Evolutionary conservation across 2,888 invertebrate species (phyloP), one percentile per base, ranked within the genome.

Genomic region (Melieria picta): DNA sequence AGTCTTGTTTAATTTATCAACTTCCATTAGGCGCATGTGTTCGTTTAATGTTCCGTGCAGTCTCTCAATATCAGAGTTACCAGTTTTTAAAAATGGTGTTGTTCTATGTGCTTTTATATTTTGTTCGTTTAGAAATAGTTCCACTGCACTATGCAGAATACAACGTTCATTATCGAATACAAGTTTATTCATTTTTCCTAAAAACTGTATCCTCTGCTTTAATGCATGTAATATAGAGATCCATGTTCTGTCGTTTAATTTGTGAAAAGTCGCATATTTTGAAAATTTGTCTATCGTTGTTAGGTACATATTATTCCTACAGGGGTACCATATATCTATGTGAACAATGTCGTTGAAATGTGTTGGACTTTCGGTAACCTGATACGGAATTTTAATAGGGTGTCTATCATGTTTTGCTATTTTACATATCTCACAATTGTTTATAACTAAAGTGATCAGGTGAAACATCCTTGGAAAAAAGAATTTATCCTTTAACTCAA

Each of bases 321-420:
- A 57, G 3, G 67, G 67, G 30, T 65, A 48, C 43, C 55, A 69
- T 30, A 66, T 71, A 2, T 76, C 76, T 7, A 78, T 57, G 16
- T 16, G 16, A 16, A 16, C 16, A 16, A 16, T 16, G 16, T 16
- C 16, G 16, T 16, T 16, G 16, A 78, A 77, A 75, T 75, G 74
- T 3, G 48, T 71, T 45, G 75, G 45, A 43, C 73, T 74, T 62
- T 74, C 72, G 66, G 56, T 74, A 66, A 56, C 72, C 60, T 7
- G 78, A 77, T 55, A 75, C 70, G n/a, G 76, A 43, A 65, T 79
- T 75, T 52, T 76, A 76, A 65, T 77, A 78, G 16, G 73, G 72
- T 66, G 70, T 69, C 68, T 72, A 68, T 45, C 77, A 77, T 55
- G 70, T 1, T 71, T 50, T 74, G 69, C 16, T 78, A 77, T 16